Evolutionary conservation across 2,113 vertebrate species (phyloP).

Genomic region (Lonchura striata): DNA sequence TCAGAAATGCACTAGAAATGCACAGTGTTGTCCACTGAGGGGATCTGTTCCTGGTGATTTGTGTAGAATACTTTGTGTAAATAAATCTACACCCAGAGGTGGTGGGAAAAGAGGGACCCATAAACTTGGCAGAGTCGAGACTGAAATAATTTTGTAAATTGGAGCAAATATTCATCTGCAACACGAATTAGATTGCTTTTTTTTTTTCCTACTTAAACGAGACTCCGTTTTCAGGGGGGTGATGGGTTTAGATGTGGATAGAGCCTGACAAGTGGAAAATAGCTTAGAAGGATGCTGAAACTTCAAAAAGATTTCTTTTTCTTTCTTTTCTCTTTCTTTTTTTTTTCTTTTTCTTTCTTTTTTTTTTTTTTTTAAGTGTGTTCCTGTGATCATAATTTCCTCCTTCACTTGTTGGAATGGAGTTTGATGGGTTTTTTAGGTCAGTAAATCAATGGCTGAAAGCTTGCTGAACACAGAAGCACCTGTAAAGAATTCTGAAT

Average conservation of each 20-base stretch:
- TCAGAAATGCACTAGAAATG: background rate
- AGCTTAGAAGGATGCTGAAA: constrained; percentile 71
- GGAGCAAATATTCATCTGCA: background rate
- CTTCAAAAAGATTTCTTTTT: constrained; percentile 58
- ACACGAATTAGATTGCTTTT: constrained; percentile 1
- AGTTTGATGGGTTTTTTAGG: constrained; percentile 71
- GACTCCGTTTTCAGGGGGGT: constrained; percentile 1
- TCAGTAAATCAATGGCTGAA: constrained; percentile 74
- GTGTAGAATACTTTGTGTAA: background rate
- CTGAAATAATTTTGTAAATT: constrained; percentile 1
- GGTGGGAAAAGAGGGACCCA: background rate
- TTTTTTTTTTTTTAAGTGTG: background rate
- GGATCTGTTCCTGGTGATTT: background rate
- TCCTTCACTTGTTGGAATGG: constrained; percentile 58
- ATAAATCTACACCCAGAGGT: background rate
- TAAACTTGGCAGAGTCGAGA: background rate
- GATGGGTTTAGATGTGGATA: constrained; percentile 69
- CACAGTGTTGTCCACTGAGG: background rate
- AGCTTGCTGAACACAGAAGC: constrained; percentile 67
- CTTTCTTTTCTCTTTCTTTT: background rate
- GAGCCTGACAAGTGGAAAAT: constrained; percentile 80
- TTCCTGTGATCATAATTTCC: constrained; percentile 66
- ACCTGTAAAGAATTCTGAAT: constrained; percentile 70
- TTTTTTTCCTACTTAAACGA: background rate
- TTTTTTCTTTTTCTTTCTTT: background rate